Percentiles rank a stretch among this genome's conserved stretches.
Evolutionary conservation across 1,140 invertebrate genomes (phyloP).

Genomic region (Rhopalosiphum maidis): DNA sequence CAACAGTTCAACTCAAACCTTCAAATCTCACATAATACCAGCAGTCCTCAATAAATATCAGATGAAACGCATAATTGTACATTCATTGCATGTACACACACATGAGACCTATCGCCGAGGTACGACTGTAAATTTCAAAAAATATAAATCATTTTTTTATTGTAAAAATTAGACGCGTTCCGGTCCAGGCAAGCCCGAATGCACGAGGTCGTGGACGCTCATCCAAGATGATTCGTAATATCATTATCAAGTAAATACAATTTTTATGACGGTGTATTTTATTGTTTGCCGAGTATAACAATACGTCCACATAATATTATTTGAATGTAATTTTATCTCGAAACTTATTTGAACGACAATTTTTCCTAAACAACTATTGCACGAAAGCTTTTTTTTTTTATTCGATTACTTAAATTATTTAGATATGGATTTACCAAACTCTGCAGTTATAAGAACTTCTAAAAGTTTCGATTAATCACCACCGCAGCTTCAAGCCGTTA

Average conservation of each 20-base stretch:
- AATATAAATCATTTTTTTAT: not conserved
- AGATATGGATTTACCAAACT: not conserved
- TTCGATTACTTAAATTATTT: not conserved
- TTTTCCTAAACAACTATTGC: not conserved
- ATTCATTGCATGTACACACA: not conserved
- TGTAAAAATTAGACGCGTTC: not conserved
- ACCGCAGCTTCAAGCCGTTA: not conserved
- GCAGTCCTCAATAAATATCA: not conserved
- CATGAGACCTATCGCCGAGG: not conserved
- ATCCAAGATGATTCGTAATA: not conserved
- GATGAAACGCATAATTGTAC: not conserved
- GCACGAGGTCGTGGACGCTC: not conserved
- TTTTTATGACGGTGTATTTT: not conserved
- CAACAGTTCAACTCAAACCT: not conserved
- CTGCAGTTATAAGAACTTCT: not conserved
- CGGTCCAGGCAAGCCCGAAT: not conserved
- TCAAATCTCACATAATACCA: too few relatives aligned
- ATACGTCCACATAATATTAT: not conserved
- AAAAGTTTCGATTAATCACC: constrained; percentile 11
- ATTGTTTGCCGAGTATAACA: not conserved
- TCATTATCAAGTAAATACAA: not conserved
- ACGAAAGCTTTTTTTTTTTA: not conserved
- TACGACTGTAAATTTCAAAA: not conserved
- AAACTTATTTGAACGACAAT: not conserved
- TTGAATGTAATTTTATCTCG: not conserved